Evolutionary conservation across 2,888 invertebrate species (phyloP), one percentile per base, ranked within the genome.

Genomic region (Standfussiana lucernea): DNA sequence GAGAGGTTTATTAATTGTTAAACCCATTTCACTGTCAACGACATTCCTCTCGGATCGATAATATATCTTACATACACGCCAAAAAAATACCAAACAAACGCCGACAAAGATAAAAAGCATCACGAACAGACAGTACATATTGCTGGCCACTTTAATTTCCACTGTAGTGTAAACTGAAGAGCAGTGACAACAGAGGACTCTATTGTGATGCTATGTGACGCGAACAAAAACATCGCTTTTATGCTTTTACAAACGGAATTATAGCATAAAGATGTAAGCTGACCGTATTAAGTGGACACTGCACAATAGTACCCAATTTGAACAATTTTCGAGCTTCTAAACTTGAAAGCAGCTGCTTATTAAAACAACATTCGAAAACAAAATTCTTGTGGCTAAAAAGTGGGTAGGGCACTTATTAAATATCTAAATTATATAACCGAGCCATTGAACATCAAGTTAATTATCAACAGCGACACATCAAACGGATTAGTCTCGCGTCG

Each of bases 11-110:
- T 96, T 96, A 96, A 96, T 95, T 95, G 94, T 94, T 92, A 92
- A 93, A 96, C 96, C 96, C 96, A 95, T 95, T 96, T 96, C 95
- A 96, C 95, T 95, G 96, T 96, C 96, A 95, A 93, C 94, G 93
- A 91, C 96, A 96, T 95, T 93, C 95, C 94, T 85, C 84, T 87
- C 87, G 90, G 94, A 94, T 95, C 95, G 93, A 95, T 95, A n/a
- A n/a, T n/a, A n/a, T n/a, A 95, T 93, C 95, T 92, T 88, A 91
- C 93, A 91, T 91, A 90, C 92, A 89, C 80, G 80, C 91, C 90
- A 91, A 92, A 93, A 94, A 94, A 92, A 93, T 71, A 81, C 74
- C 89, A 85, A 89, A 90, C 88, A 90, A 91, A 89, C 88, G 90
- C 95, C 95, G 96, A 93, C 95, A 93, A 92, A 95, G 93, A 95